Conservation (phyloP, 1,140 invertebrate species). For the Leptinotarsa undecemlineata region DNA sequence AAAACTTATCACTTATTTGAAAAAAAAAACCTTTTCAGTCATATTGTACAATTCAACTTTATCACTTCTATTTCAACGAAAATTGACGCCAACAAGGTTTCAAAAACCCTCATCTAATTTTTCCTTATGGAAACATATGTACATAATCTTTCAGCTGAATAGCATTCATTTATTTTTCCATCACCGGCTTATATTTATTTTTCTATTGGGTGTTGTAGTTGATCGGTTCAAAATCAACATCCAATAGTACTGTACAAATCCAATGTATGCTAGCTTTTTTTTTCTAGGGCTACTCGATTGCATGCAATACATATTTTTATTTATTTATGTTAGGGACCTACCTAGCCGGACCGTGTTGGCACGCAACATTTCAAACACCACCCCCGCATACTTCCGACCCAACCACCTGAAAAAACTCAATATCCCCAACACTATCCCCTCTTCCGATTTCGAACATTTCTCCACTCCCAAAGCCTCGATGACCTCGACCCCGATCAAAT, state of each 20-base stretch:
- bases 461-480: conserved; percentile 22
- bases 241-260: not conserved
- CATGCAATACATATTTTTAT: conserved; percentile 16
- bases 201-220: too few relatives aligned
- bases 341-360: conserved; percentile 37
- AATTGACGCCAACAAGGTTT: too few relatives aligned
- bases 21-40: too few relatives aligned
- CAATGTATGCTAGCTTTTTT: conserved; percentile 4
- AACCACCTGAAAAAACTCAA: conserved; percentile 38
- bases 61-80: too few relatives aligned
- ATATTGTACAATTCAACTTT: too few relatives aligned
- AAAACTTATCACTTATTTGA: too few relatives aligned
- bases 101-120: too few relatives aligned
- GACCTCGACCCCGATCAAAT: conserved; percentile 33
- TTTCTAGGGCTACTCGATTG: not conserved
- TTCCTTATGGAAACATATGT: too few relatives aligned
- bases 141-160: too few relatives aligned
- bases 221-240: not conserved
- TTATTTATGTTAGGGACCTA: conserved; percentile 27
- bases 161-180: too few relatives aligned
- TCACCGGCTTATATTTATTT: too few relatives aligned
- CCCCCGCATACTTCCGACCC: conserved; percentile 23
- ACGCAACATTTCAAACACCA: conserved; percentile 13
- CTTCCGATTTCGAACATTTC: conserved; percentile 10
- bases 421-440: conserved; percentile 38